Conservation (phyloP, 2,888 invertebrate genomes). For the Agonopterix arenella region DNA sequence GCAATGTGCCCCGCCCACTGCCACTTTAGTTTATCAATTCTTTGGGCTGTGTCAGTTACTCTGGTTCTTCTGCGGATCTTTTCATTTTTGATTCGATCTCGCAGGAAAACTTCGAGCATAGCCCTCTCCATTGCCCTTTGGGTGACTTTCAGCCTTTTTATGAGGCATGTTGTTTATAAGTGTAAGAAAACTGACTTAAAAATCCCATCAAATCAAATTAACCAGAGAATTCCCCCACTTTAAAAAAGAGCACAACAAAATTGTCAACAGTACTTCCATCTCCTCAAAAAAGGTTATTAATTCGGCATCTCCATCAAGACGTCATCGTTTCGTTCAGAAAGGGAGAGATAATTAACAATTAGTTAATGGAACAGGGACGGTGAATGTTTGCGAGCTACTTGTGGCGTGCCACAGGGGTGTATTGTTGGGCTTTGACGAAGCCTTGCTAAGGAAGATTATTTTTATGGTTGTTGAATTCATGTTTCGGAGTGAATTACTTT, state of each 20-base stretch:
- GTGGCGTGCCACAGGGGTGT: slow-evolving; percentile 16
- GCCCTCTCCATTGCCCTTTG: too few species aligned
- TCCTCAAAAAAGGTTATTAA: slow-evolving; percentile 25
- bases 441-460: neutral
- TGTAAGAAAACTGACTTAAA: too few species aligned
- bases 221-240: slow-evolving; percentile 5
- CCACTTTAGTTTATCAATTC: too few species aligned
- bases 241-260: slow-evolving; percentile 1
- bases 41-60: too few species aligned
- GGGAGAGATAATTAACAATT: slow-evolving; percentile 59
- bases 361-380: slow-evolving; percentile 45
- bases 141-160: too few species aligned
- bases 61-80: too few species aligned
- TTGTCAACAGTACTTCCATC: slow-evolving; percentile 10
- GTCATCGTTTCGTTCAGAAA: slow-evolving; percentile 24
- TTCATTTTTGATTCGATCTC: too few species aligned
- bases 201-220: slow-evolving; percentile 5
- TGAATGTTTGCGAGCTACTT: slow-evolving; percentile 35
- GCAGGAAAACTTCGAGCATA: too few species aligned
- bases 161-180: too few species aligned
- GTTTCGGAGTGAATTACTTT: too few species aligned
- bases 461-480: neutral
- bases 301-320: slow-evolving; percentile 44
- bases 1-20: too few species aligned
- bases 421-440: too few species aligned